Evolutionary conservation across 1,140 invertebrate genomes (phyloP).

Genomic region (Ditylenchus dipsaci): DNA sequence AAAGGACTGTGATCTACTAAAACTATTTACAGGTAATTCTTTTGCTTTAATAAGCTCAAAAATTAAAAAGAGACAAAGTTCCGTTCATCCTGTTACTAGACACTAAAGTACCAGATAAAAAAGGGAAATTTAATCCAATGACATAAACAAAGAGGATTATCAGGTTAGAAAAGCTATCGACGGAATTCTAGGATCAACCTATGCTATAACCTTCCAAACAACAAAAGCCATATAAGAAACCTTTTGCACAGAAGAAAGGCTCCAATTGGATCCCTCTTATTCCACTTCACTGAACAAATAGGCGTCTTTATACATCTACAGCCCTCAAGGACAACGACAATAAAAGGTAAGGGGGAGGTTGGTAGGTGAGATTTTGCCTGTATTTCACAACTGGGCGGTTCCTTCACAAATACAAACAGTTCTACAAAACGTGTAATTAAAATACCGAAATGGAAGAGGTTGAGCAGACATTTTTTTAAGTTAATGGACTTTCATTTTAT

Average conservation of each 20-base stretch:
- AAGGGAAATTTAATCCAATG: background rate
- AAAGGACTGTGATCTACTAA: background rate
- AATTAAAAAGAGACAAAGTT: no score
- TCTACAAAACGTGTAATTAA: no score
- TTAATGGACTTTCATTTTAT: no score
- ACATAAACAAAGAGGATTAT: no score
- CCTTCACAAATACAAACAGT: no score
- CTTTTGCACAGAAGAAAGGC: background rate
- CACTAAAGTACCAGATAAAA: background rate
- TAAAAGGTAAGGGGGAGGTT: no score
- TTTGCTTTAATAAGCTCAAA: background rate
- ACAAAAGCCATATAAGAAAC: background rate
- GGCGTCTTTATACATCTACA: background rate
- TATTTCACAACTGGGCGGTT: no score
- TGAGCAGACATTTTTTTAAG: no score
- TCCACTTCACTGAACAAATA: background rate
- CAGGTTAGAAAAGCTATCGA: background rate
- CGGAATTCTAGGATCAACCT: background rate
- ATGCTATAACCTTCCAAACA: background rate
- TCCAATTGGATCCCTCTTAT: background rate
- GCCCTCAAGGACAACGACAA: background rate
- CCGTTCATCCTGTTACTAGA: no score
- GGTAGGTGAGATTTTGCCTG: no score
- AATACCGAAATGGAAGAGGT: no score
- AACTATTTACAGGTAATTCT: background rate